Base-by-base conservation (phyloP, 2,113 vertebrate genomes). In the Tenebrosternarchus preto region DNA sequence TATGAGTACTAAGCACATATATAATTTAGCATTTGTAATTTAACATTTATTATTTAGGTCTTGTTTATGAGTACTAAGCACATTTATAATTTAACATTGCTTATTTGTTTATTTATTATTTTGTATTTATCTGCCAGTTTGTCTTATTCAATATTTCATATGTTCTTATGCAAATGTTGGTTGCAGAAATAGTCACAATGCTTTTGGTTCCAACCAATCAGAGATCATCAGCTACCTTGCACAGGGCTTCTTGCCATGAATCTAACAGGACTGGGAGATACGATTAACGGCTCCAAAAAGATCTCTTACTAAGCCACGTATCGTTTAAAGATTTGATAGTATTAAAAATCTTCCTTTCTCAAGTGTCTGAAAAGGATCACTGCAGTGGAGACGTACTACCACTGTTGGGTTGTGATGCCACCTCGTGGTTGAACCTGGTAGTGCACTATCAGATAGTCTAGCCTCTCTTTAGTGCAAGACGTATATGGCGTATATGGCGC, bases 161-260 rank as follows among this genome's bases (percentile, higher is more conserved):
- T 36, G 33, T 36, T 36, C 33, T 36, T 6, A 36, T 6, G 2
- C 33, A 36, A 36, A 36, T 46, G 43, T 67, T 12, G 6, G 25
- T 63, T 4, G 24, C 24, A 15, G 24, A 60, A 60, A 24, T 63
- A 24, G 27, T 15, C 27, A 4, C 60, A 63, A 63, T 63, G 12
- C 24, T 22, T 16, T 63, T 17, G 25, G 1, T 29, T 12, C 25
- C 60, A 63, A 27, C 60, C 60, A 63, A 27, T 25, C 60, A 56
- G 15, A 29, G 24, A 55, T 68, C 20, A 68, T 55, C 63, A 68
- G 3, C 20, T 59, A 7, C 50, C 53, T 72, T 22, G 25, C 20
- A 3, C n/a, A 64, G 8, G 20, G 59, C 69, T 73, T 56, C 15
- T 80, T 27, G 68, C 77, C 68, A 63, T 20, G 43, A 72, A 79